Percentiles rank a stretch among this genome's conserved stretches.
phyloP scores from a whole-genome alignment of 2,888 invertebrate species.

The Sminthurides aquaticus region DNA sequence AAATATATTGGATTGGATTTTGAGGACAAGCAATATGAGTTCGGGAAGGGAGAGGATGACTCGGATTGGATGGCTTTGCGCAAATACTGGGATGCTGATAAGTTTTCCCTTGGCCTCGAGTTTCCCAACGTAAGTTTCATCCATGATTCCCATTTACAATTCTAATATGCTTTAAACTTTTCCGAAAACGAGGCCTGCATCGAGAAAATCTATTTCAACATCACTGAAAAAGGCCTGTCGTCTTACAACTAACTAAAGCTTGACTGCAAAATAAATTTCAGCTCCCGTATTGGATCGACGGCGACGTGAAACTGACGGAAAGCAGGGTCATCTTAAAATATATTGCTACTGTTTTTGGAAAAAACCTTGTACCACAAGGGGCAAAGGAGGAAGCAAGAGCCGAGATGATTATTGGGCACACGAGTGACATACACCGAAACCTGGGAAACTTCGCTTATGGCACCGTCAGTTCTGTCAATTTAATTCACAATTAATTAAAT shows the following conservation, averaged over 20 bases:
- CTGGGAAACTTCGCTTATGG: constrained; percentile 17
- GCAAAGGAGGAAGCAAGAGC: constrained; percentile 43
- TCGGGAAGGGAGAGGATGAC: too few relatives aligned
- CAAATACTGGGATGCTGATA: too few relatives aligned
- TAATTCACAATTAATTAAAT: too few relatives aligned
- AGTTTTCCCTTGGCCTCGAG: too few relatives aligned
- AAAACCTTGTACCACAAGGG: constrained; percentile 47
- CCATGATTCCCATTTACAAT: too few relatives aligned
- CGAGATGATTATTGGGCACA: constrained; percentile 7
- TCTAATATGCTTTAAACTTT: too few relatives aligned
- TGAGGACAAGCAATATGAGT: constrained; percentile 48
- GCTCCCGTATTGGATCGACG: constrained; percentile 49
- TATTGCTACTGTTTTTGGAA: constrained; percentile 46
- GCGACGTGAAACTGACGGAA: constrained; percentile 48
- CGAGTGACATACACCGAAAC: constrained; percentile 3
- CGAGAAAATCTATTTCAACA: neutral
- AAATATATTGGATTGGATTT: constrained; percentile 48
- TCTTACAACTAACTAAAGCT: too few relatives aligned
- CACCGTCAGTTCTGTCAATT: too few relatives aligned
- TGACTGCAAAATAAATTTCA: too few relatives aligned
- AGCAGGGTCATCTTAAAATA: constrained; percentile 48
- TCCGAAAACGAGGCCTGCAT: neutral
- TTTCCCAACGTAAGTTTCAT: too few relatives aligned
- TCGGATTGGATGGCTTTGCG: neutral
- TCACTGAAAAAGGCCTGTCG: neutral